Evolutionary conservation across 2,113 vertebrate species (phyloP).

Genomic region (Saimiri boliviensis): DNA sequence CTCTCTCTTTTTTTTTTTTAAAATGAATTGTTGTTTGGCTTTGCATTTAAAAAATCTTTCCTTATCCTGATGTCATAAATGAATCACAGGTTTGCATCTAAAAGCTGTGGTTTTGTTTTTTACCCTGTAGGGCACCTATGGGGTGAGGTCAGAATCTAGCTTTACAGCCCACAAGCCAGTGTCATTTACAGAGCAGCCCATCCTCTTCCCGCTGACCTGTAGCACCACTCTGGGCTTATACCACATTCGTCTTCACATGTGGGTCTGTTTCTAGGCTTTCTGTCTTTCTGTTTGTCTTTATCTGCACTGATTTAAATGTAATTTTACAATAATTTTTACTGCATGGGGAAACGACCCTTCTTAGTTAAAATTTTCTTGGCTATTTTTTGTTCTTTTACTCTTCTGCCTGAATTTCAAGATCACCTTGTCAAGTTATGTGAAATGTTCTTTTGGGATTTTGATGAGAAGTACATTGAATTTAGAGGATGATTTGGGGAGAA

Average conservation of each 20-base stretch:
- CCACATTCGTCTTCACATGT: neutral
- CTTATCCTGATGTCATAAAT: neutral
- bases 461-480: conserved; percentile 17
- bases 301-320: neutral
- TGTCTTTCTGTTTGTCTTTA: neutral
- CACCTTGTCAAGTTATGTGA: conserved; percentile 21
- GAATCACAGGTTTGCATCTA: neutral
- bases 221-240: neutral
- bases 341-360: neutral
- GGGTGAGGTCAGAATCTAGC: neutral
- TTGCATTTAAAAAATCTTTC: neutral
- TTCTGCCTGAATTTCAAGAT: conserved; percentile 22
- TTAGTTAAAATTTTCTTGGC: neutral
- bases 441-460: conserved; percentile 39
- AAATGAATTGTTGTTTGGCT: neutral
- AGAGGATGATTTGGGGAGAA: conserved; percentile 31
- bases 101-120: neutral
- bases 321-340: neutral
- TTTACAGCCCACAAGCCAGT: neutral
- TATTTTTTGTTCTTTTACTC: neutral
- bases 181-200: neutral
- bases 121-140: neutral
- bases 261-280: neutral
- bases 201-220: neutral
- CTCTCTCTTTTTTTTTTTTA: too few species aligned